Evolutionary conservation across 2,797 vertebrate genomes (phyloP).

Genomic region (Thalassophryne amazonica): DNA sequence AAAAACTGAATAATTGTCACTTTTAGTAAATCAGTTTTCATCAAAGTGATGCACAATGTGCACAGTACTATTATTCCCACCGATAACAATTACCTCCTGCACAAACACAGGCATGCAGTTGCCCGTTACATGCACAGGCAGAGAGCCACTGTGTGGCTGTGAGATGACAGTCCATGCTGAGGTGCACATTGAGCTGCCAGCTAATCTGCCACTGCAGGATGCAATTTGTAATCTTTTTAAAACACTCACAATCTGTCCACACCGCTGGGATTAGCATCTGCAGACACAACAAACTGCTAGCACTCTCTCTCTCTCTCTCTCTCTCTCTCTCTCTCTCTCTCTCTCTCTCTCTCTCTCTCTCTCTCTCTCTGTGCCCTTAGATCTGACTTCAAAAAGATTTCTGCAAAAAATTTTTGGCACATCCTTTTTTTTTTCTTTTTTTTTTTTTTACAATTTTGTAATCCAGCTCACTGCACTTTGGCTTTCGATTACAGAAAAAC

Average conservation of each 20-base stretch:
- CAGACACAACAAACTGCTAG: slow-evolving; percentile 39
- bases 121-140: neutral
- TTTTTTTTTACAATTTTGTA: too few relatives aligned
- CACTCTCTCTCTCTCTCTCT: too few relatives aligned
- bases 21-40: slow-evolving; percentile 27
- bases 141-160: neutral
- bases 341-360: neutral
- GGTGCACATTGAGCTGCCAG: slow-evolving; percentile 47
- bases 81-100: slow-evolving; percentile 11
- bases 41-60: neutral
- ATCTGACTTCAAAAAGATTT: too few relatives aligned
- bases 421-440: too few relatives aligned
- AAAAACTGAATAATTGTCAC: slow-evolving; percentile 5
- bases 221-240: slow-evolving; percentile 73
- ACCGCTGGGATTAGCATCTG: slow-evolving; percentile 50
- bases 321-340: too few relatives aligned
- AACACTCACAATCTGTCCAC: slow-evolving; percentile 64
- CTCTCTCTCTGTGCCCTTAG: slow-evolving; percentile 1
- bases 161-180: slow-evolving; percentile 31
- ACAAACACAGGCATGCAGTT: slow-evolving; percentile 3
- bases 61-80: slow-evolving; percentile 9
- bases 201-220: slow-evolving; percentile 60
- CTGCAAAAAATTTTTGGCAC: too few relatives aligned
- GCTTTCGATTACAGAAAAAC: too few relatives aligned
- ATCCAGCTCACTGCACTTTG: too few relatives aligned